phyloP scores from a whole-genome alignment of 2,888 invertebrate species.

The Mimas tiliae region DNA sequence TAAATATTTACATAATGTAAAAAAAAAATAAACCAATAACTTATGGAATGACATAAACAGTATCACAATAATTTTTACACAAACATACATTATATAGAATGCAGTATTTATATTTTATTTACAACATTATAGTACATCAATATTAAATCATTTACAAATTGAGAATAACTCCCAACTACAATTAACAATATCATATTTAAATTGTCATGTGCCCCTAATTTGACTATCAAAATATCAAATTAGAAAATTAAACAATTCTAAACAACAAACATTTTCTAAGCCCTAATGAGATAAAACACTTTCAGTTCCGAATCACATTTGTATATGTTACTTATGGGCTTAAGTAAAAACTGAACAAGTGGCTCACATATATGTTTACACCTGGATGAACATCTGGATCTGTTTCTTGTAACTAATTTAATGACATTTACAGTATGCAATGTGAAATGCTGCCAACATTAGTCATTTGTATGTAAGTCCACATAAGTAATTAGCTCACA shows the following conservation, averaged over 20 bases:
- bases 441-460: too few species aligned
- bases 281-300: background rate
- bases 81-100: constrained; percentile 23
- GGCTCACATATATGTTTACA: too few species aligned
- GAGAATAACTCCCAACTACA: background rate
- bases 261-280: background rate
- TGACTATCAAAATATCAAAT: constrained; percentile 4
- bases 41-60: constrained; percentile 29
- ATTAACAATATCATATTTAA: background rate
- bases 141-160: background rate
- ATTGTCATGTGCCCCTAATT: constrained; percentile 12
- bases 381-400: too few species aligned
- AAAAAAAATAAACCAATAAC: constrained; percentile 27
- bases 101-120: constrained; percentile 22
- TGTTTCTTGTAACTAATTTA: too few species aligned
- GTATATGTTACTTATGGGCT: too few species aligned
- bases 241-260: background rate
- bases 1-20: background rate
- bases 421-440: too few species aligned
- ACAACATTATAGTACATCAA: constrained; percentile 8
- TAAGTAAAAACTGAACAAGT: too few species aligned
- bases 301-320: too few species aligned
- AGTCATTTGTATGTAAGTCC: too few species aligned
- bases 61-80: constrained; percentile 27
- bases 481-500: too few species aligned